Conservation (phyloP, 2,888 invertebrate species). For the Drosophila algonquin region DNA sequence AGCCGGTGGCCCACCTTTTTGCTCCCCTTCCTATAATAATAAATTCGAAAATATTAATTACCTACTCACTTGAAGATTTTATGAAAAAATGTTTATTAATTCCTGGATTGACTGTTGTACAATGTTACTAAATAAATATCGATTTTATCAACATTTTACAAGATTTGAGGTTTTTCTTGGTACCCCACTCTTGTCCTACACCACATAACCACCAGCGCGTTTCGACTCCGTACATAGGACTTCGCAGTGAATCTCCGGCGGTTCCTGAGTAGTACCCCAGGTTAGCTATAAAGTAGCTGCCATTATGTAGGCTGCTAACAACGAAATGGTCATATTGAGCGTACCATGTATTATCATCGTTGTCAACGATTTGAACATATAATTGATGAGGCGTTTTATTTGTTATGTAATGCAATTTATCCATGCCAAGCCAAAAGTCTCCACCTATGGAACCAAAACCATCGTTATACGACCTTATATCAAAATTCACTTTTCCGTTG, state of each 20-base stretch:
- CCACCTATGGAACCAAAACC: not conserved
- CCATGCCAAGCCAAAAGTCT: constrained; percentile 11
- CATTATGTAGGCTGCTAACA: not conserved
- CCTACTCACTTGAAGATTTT: not conserved
- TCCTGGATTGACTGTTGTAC: not conserved
- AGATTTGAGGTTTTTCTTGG: not conserved
- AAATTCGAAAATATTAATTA: not conserved
- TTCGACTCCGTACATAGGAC: fast-evolving
- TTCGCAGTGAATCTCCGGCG: constrained; percentile 4
- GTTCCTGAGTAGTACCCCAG: constrained; percentile 8
- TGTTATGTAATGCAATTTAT: not conserved
- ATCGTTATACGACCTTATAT: not conserved
- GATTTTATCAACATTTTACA: constrained; percentile 4
- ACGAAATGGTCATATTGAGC: constrained; percentile 7
- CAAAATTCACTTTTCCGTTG: not conserved
- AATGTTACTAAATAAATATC: not conserved
- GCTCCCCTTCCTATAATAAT: not conserved
- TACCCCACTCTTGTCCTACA: no score
- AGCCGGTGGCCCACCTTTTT: not conserved
- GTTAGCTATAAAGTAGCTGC: no score
- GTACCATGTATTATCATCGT: not conserved
- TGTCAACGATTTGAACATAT: constrained; percentile 1
- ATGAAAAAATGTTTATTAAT: not conserved
- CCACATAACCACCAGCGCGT: no score
- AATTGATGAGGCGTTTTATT: not conserved